Base-by-base conservation (phyloP, 2,797 vertebrate genomes). In the Valencia hispanica region DNA sequence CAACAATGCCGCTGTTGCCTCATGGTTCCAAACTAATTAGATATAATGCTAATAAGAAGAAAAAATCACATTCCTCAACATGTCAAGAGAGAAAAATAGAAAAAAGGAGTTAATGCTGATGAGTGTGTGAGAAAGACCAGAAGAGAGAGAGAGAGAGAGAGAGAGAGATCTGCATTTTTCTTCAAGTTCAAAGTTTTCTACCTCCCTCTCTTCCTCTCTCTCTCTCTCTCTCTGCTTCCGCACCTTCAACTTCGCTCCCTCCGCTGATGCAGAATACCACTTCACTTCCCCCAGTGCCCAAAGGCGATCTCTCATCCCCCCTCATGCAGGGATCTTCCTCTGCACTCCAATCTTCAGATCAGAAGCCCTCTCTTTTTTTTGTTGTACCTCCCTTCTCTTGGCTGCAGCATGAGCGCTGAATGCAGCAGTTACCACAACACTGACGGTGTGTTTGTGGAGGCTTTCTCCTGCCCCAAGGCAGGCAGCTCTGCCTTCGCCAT, bases 341-440 rank as follows among this genome's bases (percentile, higher is more conserved):
- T n/a, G 25, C 30, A 14, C 30, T 18, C 69, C n/a, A 61, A 53
- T 34, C 63, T 18, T 1, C 30, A 39, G 75, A 47, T 18, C 61
- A 65, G 1, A 30, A 30, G 72, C 55, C 7, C 9, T 22, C n/a
- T 51, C 14, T 20, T 9, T 39, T 41, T 34, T 53, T 22, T 1
- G 22, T n/a, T 34, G 0, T 0, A 5, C 3, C 14, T 1, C 12
- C 36, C n/a, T 0, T 8, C 12, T 27, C 27, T 4, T 5, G 0
- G 59, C 75, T 47, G 71, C 91, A 93, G 72, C 75, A 98, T 98
- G 97, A 97, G 95, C 84, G 87, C 95, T 14, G 92, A 94, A 47
- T 98, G 97, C 93, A 95, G 94, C 84, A 94, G 96, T 70, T 98
- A 97, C 93, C 86, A 94, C 91, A 96, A 90, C 87, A 89, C 95